Evolutionary conservation across 2,113 vertebrate genomes (phyloP).

Genomic region (Hippoglossus stenolepis): DNA sequence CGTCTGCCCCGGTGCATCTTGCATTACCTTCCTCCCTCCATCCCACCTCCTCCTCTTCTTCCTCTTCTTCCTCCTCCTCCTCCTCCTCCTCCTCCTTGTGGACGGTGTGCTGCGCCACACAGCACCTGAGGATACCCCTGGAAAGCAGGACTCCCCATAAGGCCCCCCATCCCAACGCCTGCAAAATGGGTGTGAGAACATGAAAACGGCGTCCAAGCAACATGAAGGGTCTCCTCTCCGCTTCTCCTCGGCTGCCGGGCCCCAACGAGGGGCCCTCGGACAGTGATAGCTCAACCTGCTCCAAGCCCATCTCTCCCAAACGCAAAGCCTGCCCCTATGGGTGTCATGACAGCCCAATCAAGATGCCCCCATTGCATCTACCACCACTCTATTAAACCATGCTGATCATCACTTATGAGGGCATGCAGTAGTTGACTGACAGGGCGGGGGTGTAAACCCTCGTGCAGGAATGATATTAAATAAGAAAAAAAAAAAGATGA

Average conservation of each 20-base stretch:
- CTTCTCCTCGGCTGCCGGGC: slow-evolving; percentile 50
- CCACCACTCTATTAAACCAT: slow-evolving; percentile 37
- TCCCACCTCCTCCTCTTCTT: slow-evolving; percentile 55
- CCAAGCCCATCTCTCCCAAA: slow-evolving; percentile 32
- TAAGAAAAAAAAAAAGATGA: slow-evolving; percentile 52
- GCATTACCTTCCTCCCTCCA: slow-evolving; percentile 78
- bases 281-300: slow-evolving; percentile 45
- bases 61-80: too few relatives aligned
- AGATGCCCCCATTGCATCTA: slow-evolving; percentile 35
- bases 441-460: slow-evolving; percentile 29
- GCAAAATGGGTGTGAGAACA: slow-evolving; percentile 76
- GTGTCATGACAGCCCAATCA: slow-evolving; percentile 31
- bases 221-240: slow-evolving; percentile 60
- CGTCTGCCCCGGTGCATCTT: slow-evolving; percentile 63
- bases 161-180: slow-evolving; percentile 70
- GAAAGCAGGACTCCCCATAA: slow-evolving; percentile 76
- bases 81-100: slow-evolving; percentile 39
- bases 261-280: slow-evolving; percentile 52
- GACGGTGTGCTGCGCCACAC: slow-evolving; percentile 68
- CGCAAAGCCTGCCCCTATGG: slow-evolving; percentile 28
- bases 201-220: slow-evolving; percentile 66
- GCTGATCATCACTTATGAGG: slow-evolving; percentile 49
- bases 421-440: slow-evolving; percentile 54
- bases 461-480: slow-evolving; percentile 35
- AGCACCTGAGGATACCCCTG: slow-evolving; percentile 73